Base-by-base conservation (phyloP, 1,140 invertebrate genomes). In the Philotrypesis tridentata region DNA sequence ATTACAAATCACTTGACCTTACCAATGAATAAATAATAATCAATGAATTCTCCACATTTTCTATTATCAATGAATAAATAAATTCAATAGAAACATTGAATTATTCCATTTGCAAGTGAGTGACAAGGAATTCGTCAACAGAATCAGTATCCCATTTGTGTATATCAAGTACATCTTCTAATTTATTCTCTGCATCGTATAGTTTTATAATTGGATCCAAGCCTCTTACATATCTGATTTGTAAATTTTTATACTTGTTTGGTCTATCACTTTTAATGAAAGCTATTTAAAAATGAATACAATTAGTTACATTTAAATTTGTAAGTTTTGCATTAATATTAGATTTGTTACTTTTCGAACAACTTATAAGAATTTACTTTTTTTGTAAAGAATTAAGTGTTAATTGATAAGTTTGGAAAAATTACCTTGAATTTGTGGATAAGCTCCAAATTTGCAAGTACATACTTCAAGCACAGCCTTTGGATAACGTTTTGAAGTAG, bases 141-240 rank as follows among this genome's bases (percentile, higher is more conserved):
- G 97, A 96, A 88, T 99, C 98, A 8, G 98, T 99, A 89, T 99
- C 96, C 98, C 98, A 99, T 90, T 98, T 98, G 85, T 98, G 97
- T 89, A 99, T 98, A 60, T 97, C 97, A 5, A 99, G 93, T 68
- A 96, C 95, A 88, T 98, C 96, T 90, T 95, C 94, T 21, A 97
- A 93, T 88, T 96, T 95, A 33, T 95, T 96, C 87, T 96, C 95
- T 74, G 94, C 95, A 89, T 99, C 96, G 82, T 97, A 93, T 31
- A 99, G 91, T 89, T 98, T 98, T 55, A 99, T 98, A 70, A 97
- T 95, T 5, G 98, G 98, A 92, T 98, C 97, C 68, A 98, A 92
- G 29, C 98, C 98, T 80, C 97, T 93, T 0, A 98, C 95, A 89
- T 98, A 98, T 88, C 95, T 96, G 68, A 99, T 96, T 89, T 95